These are phyloP conservation scores for Beris morrisii DNA, from an alignment of 2,888 invertebrate species.

Conservation along the genomic window DNA sequence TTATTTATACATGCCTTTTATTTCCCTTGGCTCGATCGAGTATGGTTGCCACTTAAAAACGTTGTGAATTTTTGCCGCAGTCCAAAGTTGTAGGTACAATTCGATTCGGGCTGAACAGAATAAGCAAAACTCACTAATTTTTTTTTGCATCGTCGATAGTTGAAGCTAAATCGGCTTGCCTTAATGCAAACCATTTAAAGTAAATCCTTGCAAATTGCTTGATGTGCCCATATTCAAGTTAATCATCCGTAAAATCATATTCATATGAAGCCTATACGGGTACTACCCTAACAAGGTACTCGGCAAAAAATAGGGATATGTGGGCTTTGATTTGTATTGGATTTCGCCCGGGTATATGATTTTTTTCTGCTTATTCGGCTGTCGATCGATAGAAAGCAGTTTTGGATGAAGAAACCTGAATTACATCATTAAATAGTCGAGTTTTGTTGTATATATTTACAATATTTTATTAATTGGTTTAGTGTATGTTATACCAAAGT, in stretches of 20 bases:
- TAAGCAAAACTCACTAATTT: not conserved
- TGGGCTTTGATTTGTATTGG: constrained; percentile 25
- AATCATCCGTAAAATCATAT: constrained; percentile 38
- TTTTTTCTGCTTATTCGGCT: constrained; percentile 5
- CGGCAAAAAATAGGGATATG: constrained; percentile 4
- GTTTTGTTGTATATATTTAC: too few relatives aligned
- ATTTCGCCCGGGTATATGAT: constrained; percentile 28
- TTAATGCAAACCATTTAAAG: constrained; percentile 37
- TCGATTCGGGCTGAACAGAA: not conserved
- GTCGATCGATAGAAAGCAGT: constrained; percentile 3
- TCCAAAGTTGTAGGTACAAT: too few relatives aligned
- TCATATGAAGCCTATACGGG: constrained; percentile 28
- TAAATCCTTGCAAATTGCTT: constrained; percentile 37
- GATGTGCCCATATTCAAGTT: constrained; percentile 33
- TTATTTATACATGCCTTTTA: too few relatives aligned
- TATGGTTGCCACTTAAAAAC: too few relatives aligned
- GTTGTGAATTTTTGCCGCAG: too few relatives aligned
- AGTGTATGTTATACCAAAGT: too few relatives aligned
- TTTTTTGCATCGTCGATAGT: not conserved
- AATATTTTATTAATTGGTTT: too few relatives aligned
- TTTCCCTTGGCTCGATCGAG: too few relatives aligned
- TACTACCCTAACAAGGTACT: not conserved
- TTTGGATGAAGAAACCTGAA: too few relatives aligned
- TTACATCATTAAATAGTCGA: too few relatives aligned
- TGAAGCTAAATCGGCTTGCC: constrained; percentile 32